A percentile compares a stretch with the other conserved stretches of the same genome.
These are phyloP conservation scores for Agrilus cyanescens DNA, from an alignment of 2,888 invertebrate species.

Conservation along the genomic window DNA sequence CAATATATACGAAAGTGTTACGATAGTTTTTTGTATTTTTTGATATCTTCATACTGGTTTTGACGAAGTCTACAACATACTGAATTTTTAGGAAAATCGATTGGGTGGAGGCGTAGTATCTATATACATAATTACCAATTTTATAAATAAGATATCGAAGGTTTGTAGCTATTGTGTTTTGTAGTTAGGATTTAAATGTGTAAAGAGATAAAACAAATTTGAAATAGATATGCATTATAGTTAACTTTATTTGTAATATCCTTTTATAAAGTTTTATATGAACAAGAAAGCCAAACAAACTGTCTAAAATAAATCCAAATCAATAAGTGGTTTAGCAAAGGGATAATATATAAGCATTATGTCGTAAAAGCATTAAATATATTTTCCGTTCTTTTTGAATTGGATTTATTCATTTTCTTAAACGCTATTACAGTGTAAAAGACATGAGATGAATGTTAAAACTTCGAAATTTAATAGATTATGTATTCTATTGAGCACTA, in stretches of 20 bases:
- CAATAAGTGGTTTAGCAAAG: conserved; percentile 17
- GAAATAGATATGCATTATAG: conserved; percentile 34
- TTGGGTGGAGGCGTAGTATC: too few species aligned
- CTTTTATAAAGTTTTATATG: conserved; percentile 39
- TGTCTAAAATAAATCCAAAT: conserved; percentile 32
- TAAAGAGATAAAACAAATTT: not conserved
- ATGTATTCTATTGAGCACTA: conserved; percentile 29
- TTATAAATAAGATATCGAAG: too few species aligned
- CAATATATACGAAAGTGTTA: too few species aligned
- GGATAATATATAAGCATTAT: conserved; percentile 10
- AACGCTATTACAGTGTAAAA: conserved; percentile 29
- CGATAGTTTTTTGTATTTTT: too few species aligned
- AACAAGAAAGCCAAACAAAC: conserved; percentile 29
- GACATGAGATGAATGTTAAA: conserved; percentile 26
- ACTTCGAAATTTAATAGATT: conserved; percentile 22
- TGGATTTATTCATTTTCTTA: conserved; percentile 29
- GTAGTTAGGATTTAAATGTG: too few species aligned
- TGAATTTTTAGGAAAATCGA: too few species aligned
- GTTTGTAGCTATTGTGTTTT: too few species aligned
- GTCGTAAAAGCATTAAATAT: conserved; percentile 4
- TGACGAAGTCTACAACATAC: too few species aligned
- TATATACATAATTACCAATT: too few species aligned
- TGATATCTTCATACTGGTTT: too few species aligned
- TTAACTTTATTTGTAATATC: conserved; percentile 40
- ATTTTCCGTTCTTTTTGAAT: conserved; percentile 19